A percentile compares a stretch with the other conserved stretches of the same genome.
These are phyloP conservation scores for Scleropages formosus DNA, from an alignment of 2,797 vertebrate species.

Conservation along the genomic window DNA sequence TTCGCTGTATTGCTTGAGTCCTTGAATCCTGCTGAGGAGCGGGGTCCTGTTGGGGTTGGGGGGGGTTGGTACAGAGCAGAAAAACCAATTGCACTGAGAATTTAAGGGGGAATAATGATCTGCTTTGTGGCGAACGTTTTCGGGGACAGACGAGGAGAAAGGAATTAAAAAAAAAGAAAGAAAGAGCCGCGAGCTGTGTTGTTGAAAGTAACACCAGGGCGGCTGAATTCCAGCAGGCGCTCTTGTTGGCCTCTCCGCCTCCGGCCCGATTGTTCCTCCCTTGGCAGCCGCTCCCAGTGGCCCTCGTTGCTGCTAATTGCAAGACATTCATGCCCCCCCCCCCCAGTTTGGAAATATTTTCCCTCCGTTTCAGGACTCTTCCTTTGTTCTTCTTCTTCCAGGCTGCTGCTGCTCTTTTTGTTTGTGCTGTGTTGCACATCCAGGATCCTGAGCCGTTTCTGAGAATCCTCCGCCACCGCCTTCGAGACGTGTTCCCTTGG, in stretches of 20 bases:
- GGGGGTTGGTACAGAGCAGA: neutral
- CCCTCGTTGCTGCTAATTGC: neutral
- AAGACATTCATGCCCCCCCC: constrained; percentile 13
- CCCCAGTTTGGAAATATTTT: neutral
- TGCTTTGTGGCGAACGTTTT: constrained; percentile 6
- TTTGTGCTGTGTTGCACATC: neutral
- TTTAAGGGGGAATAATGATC: constrained; percentile 23
- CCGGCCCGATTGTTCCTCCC: constrained; percentile 5
- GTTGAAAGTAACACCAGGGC: constrained; percentile 7
- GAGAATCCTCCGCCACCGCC: neutral
- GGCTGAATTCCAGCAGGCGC: neutral
- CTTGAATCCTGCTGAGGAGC: neutral
- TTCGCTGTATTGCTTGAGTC: neutral
- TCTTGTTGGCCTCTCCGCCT: neutral
- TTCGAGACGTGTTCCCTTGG: neutral
- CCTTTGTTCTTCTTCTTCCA: too few species aligned
- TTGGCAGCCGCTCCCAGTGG: constrained; percentile 15
- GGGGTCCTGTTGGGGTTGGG: neutral
- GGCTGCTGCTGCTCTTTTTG: neutral
- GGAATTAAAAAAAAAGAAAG: neutral
- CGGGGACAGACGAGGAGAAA: neutral
- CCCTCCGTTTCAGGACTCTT: neutral
- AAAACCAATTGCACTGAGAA: neutral
- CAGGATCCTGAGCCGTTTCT: neutral
- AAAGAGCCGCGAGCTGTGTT: neutral